Evolutionary conservation across 2,888 invertebrate species (phyloP).

Genomic region (Heliconius ethilla): DNA sequence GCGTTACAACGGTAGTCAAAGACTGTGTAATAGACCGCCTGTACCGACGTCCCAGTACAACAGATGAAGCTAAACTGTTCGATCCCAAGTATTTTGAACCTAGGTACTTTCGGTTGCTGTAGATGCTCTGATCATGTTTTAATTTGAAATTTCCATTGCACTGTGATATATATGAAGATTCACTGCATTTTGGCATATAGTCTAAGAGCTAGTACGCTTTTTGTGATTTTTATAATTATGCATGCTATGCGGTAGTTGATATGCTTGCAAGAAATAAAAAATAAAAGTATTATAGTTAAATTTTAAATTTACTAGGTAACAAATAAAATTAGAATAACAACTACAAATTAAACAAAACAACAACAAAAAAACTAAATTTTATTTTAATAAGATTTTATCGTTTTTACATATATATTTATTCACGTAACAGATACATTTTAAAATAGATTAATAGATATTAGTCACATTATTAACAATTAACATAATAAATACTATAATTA

Average conservation of each 20-base stretch:
- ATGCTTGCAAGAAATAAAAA: not conserved
- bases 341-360: no score
- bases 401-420: no score
- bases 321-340: not conserved
- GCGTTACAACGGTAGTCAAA: conserved; percentile 85
- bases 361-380: no score
- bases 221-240: conserved; percentile 29
- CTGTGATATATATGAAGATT: not conserved
- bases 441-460: not conserved
- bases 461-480: not conserved
- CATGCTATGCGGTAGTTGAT: conserved; percentile 25
- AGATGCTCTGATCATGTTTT: conserved; percentile 53
- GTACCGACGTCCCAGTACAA: conserved; percentile 71
- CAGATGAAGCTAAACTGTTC: conserved; percentile 77
- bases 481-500: not conserved
- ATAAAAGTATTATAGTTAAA: not conserved
- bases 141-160: conserved; percentile 32
- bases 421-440: not conserved
- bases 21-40: conserved; percentile 85
- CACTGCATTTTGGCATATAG: conserved; percentile 4
- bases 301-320: not conserved
- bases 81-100: conserved; percentile 85
- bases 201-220: conserved; percentile 38
- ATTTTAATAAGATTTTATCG: no score
- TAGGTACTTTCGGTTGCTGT: conserved; percentile 83